Base-by-base conservation (phyloP, 2,797 vertebrate species). In the Podargus strigoides region DNA sequence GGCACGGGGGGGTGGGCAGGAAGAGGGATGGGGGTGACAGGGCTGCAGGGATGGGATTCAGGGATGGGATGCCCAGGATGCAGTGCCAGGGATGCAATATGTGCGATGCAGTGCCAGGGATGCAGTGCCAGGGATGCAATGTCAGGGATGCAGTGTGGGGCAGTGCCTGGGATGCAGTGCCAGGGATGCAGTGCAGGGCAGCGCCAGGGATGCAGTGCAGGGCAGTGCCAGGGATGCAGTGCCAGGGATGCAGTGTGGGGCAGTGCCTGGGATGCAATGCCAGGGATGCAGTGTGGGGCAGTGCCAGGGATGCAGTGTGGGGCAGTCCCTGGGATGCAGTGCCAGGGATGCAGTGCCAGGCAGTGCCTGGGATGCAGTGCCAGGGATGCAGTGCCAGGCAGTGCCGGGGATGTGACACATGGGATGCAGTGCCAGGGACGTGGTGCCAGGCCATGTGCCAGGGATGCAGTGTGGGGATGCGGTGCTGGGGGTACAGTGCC, bases 61-160 rank as follows among this genome's bases (percentile, higher is more conserved):
- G n/a, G n/a, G n/a, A n/a, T 44, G 42, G 42, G 42, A 15, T 56
- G 74, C 27, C 8, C 32, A n/a, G 55, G n/a, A 23, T 34, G 37
- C 58, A 39, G 52, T 2, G 34, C 26, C 21, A 44, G 42, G 15
- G 14, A 14, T 32, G 37, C 16, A 14, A 16, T 23, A n/a, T 19
- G 52, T 19, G 36, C 16, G n/a, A 28, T 10, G 21, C 36, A 5
- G 46, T 16, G 5, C 13, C 30, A 6, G 30, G 74, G 27, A 12
- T 8, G 24, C 2, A 4, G 19, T 5, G 32, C 28, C 1, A 1
- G 9, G 47, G 47, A 21, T 10, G 32, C 26, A 9, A 39, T 10
- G 60, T 23, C n/a, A n/a, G 7, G 74, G 34, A 22, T 8, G 11
- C 27, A 32, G 47, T 27, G 47, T 24, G 12, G n/a, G n/a, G n/a